phyloP scores from a whole-genome alignment of 2,113 vertebrate genomes.

The Chionomys nivalis region DNA sequence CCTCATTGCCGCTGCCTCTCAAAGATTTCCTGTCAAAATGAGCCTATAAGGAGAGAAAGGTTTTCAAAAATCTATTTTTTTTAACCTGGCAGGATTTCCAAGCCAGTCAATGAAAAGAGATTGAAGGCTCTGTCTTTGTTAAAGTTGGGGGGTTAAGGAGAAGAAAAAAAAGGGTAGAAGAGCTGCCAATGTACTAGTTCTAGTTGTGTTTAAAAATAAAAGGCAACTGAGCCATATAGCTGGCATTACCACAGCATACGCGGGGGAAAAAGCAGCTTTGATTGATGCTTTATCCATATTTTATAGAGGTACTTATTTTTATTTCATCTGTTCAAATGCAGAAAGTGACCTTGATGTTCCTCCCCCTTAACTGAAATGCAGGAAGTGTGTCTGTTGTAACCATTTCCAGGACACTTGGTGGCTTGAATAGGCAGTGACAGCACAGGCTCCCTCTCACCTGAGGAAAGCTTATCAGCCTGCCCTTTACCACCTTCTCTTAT shows the following conservation, averaged over 20 bases:
- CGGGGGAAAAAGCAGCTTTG: conserved; percentile 67
- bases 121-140: conserved; percentile 88
- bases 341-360: conserved; percentile 84
- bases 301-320: conserved; percentile 71
- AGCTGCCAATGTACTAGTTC: conserved; percentile 84
- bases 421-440: conserved; percentile 22
- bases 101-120: conserved; percentile 88
- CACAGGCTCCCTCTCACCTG: conserved; percentile 64
- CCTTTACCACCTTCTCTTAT: background rate
- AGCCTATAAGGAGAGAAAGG: conserved; percentile 96
- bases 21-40: conserved; percentile 99
- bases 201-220: conserved; percentile 87
- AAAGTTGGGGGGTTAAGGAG: background rate
- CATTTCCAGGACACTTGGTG: conserved; percentile 75
- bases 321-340: conserved; percentile 79
- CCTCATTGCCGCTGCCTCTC: conserved; percentile 95
- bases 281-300: conserved; percentile 83
- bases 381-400: conserved; percentile 76
- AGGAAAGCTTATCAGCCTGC: conserved; percentile 47
- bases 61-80: conserved; percentile 94
- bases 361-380: conserved; percentile 79
- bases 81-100: conserved; percentile 91
- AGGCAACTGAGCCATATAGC: conserved; percentile 81
- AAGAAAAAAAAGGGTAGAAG: conserved; percentile 48
- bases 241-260: conserved; percentile 82